phyloP scores from a whole-genome alignment of 2,113 vertebrate species.

The Hiodon alosoides region DNA sequence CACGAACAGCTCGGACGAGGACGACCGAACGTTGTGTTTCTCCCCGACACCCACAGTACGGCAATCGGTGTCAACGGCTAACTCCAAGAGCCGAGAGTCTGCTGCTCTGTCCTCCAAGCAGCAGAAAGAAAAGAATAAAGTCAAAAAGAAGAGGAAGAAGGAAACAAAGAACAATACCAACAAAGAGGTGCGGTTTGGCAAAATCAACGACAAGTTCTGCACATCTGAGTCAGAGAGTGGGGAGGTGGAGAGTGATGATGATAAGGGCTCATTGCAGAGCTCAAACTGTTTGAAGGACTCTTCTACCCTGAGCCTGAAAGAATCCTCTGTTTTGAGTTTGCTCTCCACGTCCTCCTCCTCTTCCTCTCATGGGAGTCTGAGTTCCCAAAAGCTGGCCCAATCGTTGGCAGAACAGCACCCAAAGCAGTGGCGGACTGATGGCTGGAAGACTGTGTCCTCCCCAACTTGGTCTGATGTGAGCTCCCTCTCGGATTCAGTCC shows the following conservation, averaged over 20 bases:
- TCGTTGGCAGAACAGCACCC: slow-evolving; percentile 83
- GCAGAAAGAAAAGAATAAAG: slow-evolving; percentile 90
- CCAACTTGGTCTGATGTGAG: slow-evolving; percentile 93
- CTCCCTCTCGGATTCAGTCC: slow-evolving; percentile 90
- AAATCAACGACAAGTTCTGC: slow-evolving; percentile 90
- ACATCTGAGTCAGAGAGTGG: slow-evolving; percentile 91
- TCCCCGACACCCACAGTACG: slow-evolving; percentile 76
- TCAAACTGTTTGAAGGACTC: slow-evolving; percentile 87
- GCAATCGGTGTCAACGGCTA: slow-evolving; percentile 72
- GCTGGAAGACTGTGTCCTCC: slow-evolving; percentile 93
- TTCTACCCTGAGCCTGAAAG: slow-evolving; percentile 81
- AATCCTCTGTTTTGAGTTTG: slow-evolving; percentile 83
- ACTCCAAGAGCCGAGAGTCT: slow-evolving; percentile 80
- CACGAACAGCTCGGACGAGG: slow-evolving; percentile 89
- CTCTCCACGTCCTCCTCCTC: slow-evolving; percentile 69
- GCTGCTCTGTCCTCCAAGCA: slow-evolving; percentile 69
- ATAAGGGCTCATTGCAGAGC: slow-evolving; percentile 78
- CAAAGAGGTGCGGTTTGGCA: slow-evolving; percentile 89
- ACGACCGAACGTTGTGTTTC: slow-evolving; percentile 73
- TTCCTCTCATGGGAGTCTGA: slow-evolving; percentile 82
- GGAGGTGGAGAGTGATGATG: slow-evolving; percentile 87
- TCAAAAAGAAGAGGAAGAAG: slow-evolving; percentile 98
- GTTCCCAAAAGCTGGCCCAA: slow-evolving; percentile 81
- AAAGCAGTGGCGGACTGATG: slow-evolving; percentile 95
- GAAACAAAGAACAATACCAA: slow-evolving; percentile 77